These are phyloP conservation scores for Osmerus eperlanus DNA, from an alignment of 2,113 vertebrate genomes.

Conservation along the genomic window DNA sequence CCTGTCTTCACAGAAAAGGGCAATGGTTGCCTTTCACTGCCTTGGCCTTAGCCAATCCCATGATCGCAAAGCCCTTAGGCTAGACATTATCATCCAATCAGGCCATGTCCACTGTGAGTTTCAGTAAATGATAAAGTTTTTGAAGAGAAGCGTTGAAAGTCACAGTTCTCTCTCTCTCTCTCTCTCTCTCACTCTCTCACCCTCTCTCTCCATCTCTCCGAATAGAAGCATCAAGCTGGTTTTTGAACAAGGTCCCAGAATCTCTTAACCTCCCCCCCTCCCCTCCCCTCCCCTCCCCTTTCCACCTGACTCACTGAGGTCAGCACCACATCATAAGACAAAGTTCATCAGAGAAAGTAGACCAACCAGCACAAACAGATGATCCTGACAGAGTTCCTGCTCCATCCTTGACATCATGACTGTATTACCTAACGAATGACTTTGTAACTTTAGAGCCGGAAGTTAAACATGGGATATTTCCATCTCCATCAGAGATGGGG, in stretches of 20 bases:
- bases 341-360: conserved; percentile 12
- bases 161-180: conserved; percentile 14
- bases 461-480: too few species aligned
- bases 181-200: too few species aligned
- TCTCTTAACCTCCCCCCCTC: conserved; percentile 52
- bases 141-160: conserved; percentile 48
- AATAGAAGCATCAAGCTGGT: conserved; percentile 56
- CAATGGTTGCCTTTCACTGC: too few species aligned
- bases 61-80: not conserved
- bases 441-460: too few species aligned
- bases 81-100: conserved; percentile 17
- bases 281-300: conserved; percentile 30
- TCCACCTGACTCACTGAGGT: conserved; percentile 37
- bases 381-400: conserved; percentile 1
- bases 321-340: conserved; percentile 22
- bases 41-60: too few species aligned
- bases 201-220: conserved; percentile 3
- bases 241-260: conserved; percentile 64
- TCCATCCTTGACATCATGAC: not conserved
- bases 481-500: too few species aligned
- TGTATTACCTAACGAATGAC: too few species aligned
- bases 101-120: not conserved
- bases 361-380: conserved; percentile 16
- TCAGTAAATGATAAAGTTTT: conserved; percentile 9
- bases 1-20: too few species aligned